Percentiles rank a stretch among this genome's conserved stretches.
These are phyloP conservation scores for Agapostemon virescens DNA, from an alignment of 2,888 invertebrate genomes.

Conservation along the genomic window DNA sequence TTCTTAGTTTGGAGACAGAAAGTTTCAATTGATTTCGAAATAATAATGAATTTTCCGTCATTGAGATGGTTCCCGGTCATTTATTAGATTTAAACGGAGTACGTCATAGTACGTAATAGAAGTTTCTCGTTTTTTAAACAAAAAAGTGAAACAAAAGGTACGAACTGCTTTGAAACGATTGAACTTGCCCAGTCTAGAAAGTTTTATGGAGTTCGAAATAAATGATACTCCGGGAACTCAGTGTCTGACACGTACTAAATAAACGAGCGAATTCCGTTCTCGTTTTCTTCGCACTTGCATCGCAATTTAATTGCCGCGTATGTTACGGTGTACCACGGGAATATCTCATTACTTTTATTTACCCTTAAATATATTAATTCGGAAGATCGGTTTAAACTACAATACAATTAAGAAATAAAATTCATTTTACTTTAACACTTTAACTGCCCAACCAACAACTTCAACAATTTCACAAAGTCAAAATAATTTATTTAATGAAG, in stretches of 20 bases:
- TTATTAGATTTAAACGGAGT: not conserved
- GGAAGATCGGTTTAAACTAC: not conserved
- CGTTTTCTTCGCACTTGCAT: slow-evolving; percentile 13
- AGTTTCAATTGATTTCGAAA: not conserved
- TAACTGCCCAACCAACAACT: too few species aligned
- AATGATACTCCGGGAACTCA: slow-evolving; percentile 27
- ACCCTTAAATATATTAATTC: not conserved
- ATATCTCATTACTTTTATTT: not conserved
- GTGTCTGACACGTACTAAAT: slow-evolving; percentile 24
- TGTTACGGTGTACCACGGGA: not conserved
- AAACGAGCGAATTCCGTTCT: slow-evolving; percentile 29
- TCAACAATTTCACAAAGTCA: too few species aligned
- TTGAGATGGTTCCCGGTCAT: not conserved
- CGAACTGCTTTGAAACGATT: slow-evolving; percentile 23
- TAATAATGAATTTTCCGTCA: not conserved
- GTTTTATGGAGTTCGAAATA: slow-evolving; percentile 41
- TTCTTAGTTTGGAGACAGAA: not conserved
- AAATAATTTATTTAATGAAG: too few species aligned
- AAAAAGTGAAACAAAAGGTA: not conserved
- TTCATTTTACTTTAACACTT: not conserved
- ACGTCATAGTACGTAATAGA: not conserved
- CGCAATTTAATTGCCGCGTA: slow-evolving; percentile 4
- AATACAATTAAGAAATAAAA: not conserved
- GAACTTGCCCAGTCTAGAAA: slow-evolving; percentile 25
- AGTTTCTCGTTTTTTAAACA: not conserved